Percentiles rank a stretch among this genome's conserved stretches.
Conservation (phyloP, 2,888 invertebrate genomes). For the Athalia cordata region DNA sequence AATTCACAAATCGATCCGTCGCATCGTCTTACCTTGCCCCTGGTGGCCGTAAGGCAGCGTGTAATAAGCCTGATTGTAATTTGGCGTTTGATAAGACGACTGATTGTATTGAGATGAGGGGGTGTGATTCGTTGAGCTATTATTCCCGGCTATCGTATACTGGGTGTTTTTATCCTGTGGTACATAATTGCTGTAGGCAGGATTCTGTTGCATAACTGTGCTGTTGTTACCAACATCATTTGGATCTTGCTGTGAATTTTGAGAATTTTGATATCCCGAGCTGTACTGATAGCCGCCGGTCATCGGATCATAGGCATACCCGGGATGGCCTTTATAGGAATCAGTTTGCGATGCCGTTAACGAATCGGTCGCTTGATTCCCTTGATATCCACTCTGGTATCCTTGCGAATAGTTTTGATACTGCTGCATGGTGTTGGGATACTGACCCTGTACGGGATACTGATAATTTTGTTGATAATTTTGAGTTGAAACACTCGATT, state of each 20-base stretch:
- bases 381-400: constrained; percentile 5
- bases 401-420: constrained; percentile 52
- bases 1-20: background rate
- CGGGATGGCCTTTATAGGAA: constrained; percentile 77
- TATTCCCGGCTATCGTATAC: constrained; percentile 66
- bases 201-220: constrained; percentile 61
- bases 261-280: constrained; percentile 78
- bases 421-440: constrained; percentile 51
- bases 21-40: constrained; percentile 63
- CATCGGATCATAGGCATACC: constrained; percentile 77
- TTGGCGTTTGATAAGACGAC: constrained; percentile 47
- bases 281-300: constrained; percentile 79
- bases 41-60: constrained; percentile 75
- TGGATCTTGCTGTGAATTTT: constrained; percentile 51
- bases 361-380: background rate
- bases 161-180: constrained; percentile 56
- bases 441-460: constrained; percentile 57
- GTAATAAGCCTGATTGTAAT: constrained; percentile 68
- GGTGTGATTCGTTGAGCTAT: constrained; percentile 63
- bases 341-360: constrained; percentile 46
- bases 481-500: constrained; percentile 55
- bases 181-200: constrained; percentile 48
- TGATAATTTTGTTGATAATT: constrained; percentile 59
- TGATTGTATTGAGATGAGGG: constrained; percentile 62
- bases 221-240: constrained; percentile 56